A percentile compares a stretch with the other conserved stretches of the same genome.
phyloP scores from a whole-genome alignment of 2,888 invertebrate genomes.

The Pardosa pseudoannulata region DNA sequence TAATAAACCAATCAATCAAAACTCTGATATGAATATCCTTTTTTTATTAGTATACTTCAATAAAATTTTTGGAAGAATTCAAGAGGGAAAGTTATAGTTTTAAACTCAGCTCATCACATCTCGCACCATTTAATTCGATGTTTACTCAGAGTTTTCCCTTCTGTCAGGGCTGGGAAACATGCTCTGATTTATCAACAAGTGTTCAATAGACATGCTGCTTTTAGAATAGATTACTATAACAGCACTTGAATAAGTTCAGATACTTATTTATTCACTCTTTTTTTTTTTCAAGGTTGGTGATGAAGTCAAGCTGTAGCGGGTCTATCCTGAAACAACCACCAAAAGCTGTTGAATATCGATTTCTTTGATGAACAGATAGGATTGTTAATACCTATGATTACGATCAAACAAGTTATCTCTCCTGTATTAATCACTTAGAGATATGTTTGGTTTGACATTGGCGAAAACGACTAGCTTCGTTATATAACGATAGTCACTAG shows the following conservation, averaged over 20 bases:
- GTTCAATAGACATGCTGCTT: neutral
- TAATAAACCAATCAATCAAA: too few relatives aligned
- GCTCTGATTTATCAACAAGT: neutral
- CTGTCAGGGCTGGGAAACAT: neutral
- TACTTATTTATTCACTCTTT: neutral
- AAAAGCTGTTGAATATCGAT: neutral
- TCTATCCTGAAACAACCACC: neutral
- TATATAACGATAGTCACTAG: conserved; percentile 1
- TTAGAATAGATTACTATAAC: neutral
- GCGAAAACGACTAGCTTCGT: conserved; percentile 40
- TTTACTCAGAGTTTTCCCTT: conserved; percentile 2
- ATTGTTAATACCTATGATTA: neutral
- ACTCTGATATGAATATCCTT: too few relatives aligned
- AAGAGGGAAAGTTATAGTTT: too few relatives aligned
- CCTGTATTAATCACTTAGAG: conserved; percentile 27
- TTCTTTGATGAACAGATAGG: neutral
- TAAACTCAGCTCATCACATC: too few relatives aligned
- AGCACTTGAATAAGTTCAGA: neutral
- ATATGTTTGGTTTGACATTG: conserved; percentile 52
- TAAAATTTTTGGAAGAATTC: too few relatives aligned
- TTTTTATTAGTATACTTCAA: too few relatives aligned
- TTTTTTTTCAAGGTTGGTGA: neutral
- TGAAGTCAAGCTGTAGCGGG: neutral
- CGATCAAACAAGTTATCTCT: neutral
- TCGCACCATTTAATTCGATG: neutral